A percentile compares a stretch with the other conserved stretches of the same genome.
These are phyloP conservation scores for Hyla sarda DNA, from an alignment of 2,113 vertebrate species.

Conservation along the genomic window DNA sequence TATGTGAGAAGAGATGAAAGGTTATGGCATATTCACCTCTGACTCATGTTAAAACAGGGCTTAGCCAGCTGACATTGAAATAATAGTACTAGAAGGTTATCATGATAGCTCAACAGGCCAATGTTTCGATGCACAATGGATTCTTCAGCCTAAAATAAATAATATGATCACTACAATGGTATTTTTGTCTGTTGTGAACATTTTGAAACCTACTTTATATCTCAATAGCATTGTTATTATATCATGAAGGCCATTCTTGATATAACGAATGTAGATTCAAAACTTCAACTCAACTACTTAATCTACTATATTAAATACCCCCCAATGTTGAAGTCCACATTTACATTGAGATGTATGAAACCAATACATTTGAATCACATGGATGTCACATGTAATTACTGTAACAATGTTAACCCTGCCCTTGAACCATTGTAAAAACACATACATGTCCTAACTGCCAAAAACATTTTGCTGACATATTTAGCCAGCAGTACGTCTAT, in stretches of 20 bases:
- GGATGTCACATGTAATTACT: not conserved
- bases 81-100: not conserved
- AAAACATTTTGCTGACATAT: not conserved
- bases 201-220: not conserved
- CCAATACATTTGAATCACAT: not conserved
- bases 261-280: not conserved
- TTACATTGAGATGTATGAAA: not conserved
- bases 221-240: not conserved
- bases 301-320: not conserved
- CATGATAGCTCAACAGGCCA: not conserved
- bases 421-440: not conserved
- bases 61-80: conserved; percentile 9
- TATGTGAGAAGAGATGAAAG: conserved; percentile 21
- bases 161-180: not conserved
- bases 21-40: conserved; percentile 7
- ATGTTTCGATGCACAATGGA: not conserved
- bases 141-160: not conserved
- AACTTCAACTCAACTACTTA: not conserved
- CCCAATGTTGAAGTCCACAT: not conserved
- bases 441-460: not conserved
- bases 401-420: not conserved
- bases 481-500: no score
- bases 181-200: not conserved
- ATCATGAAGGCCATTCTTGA: not conserved
- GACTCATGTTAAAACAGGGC: conserved; percentile 25